Evolutionary conservation across 2,797 vertebrate species (phyloP).

Genomic region (Lacerta bilineata): DNA sequence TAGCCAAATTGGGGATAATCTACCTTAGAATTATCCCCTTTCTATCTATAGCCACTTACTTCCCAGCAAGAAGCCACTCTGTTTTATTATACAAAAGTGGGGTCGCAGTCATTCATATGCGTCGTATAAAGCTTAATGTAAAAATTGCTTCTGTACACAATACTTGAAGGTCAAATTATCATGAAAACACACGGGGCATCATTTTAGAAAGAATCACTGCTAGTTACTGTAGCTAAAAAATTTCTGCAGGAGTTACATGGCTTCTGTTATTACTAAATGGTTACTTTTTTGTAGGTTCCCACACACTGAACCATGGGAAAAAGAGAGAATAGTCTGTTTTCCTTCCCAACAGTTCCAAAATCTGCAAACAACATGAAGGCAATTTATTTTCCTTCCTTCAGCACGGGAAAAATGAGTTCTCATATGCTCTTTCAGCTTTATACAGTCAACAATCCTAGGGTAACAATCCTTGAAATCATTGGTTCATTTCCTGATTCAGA

Average conservation of each 20-base stretch:
- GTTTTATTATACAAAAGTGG: background rate
- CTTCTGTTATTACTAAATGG: background rate
- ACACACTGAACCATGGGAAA: background rate
- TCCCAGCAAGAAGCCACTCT: conserved; percentile 10
- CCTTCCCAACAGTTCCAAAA: background rate
- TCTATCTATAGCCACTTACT: background rate
- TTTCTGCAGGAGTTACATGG: background rate
- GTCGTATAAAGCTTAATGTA: background rate
- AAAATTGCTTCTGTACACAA: background rate
- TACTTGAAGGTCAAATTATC: conserved; percentile 9
- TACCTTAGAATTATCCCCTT: background rate
- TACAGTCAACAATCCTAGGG: background rate
- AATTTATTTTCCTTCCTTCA: background rate
- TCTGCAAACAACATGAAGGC: conserved; percentile 2
- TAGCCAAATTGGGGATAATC: conserved; percentile 1
- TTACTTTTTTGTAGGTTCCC: background rate
- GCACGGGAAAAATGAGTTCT: background rate
- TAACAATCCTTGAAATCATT: background rate
- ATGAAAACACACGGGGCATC: background rate
- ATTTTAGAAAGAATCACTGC: background rate
- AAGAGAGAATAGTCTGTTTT: background rate
- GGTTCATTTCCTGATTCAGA: background rate
- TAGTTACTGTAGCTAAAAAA: background rate
- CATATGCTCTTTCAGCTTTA: background rate
- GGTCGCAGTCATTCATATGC: background rate